These are phyloP conservation scores for Xestia xanthographa DNA, from an alignment of 2,888 invertebrate species.

Conservation along the genomic window DNA sequence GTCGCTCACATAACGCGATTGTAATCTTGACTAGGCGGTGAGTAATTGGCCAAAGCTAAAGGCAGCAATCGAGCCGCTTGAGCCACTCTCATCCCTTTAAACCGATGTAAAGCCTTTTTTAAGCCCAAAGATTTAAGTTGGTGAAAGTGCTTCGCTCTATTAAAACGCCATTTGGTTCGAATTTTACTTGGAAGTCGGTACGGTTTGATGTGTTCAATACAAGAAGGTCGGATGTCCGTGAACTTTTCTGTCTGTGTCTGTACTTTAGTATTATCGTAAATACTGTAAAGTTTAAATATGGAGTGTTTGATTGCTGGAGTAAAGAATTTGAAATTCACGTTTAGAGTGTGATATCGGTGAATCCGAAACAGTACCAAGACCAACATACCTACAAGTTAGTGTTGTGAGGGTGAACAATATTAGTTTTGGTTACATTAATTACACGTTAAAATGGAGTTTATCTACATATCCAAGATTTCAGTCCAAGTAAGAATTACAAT, in stretches of 20 bases:
- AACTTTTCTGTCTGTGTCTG: constrained; percentile 48
- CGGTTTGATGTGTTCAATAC: constrained; percentile 62
- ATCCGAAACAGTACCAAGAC: too few species aligned
- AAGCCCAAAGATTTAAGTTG: constrained; percentile 90
- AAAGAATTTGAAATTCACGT: constrained; percentile 1
- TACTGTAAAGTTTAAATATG: background rate
- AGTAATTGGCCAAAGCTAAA: constrained; percentile 88
- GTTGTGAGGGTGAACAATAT: background rate
- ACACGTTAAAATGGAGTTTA: background rate
- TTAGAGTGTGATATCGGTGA: background rate
- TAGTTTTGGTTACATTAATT: background rate
- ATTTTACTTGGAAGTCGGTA: constrained; percentile 74
- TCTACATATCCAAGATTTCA: background rate
- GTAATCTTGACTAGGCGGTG: constrained; percentile 84
- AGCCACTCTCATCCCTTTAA: constrained; percentile 89
- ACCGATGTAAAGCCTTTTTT: constrained; percentile 90
- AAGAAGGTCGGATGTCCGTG: constrained; percentile 56
- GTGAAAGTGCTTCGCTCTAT: constrained; percentile 89
- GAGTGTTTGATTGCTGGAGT: background rate
- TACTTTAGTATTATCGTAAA: constrained; percentile 20
- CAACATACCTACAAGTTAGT: too few species aligned
- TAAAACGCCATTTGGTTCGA: constrained; percentile 87
- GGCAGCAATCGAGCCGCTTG: constrained; percentile 86
- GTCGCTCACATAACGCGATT: constrained; percentile 77
- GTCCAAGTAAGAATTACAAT: background rate